Evolutionary conservation across 2,113 vertebrate species (phyloP).

Genomic region (Neotragus moschatus): DNA sequence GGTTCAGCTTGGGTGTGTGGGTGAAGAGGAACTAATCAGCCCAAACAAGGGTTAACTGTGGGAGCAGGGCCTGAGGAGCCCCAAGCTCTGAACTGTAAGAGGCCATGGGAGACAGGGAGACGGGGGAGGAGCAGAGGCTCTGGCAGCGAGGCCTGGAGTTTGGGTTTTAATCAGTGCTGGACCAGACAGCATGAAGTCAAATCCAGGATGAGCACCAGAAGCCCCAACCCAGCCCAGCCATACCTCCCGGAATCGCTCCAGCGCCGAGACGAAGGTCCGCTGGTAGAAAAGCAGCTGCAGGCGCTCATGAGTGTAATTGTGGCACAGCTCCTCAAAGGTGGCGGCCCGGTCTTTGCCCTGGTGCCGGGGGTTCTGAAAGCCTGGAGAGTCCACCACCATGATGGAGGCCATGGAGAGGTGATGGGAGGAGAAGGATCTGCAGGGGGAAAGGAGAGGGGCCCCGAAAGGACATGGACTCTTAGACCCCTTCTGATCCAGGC

Average conservation of each 20-base stretch:
- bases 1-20: too few relatives aligned
- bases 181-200: too few relatives aligned
- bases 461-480: fast-evolving
- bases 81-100: background rate
- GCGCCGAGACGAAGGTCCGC: slow-evolving; percentile 82
- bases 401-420: slow-evolving; percentile 91
- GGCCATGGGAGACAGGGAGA: background rate
- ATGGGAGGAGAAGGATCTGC: slow-evolving; percentile 89
- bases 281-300: slow-evolving; percentile 89
- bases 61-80: background rate
- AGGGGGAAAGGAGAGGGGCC: fast-evolving
- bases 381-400: slow-evolving; percentile 91
- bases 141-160: background rate
- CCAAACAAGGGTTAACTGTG: background rate
- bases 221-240: fast-evolving
- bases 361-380: slow-evolving; percentile 90
- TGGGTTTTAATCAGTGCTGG: background rate
- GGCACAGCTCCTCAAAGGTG: slow-evolving; percentile 91
- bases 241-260: slow-evolving; percentile 89
- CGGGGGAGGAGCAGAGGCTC: background rate
- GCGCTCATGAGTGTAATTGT: slow-evolving; percentile 94
- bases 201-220: background rate
- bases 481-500: background rate
- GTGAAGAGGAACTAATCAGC: too few relatives aligned
- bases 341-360: slow-evolving; percentile 83